Evolutionary conservation across 37 sponge, comb jelly and placozoan species (phyloP).

Genomic region (Tethya wilhelma): DNA sequence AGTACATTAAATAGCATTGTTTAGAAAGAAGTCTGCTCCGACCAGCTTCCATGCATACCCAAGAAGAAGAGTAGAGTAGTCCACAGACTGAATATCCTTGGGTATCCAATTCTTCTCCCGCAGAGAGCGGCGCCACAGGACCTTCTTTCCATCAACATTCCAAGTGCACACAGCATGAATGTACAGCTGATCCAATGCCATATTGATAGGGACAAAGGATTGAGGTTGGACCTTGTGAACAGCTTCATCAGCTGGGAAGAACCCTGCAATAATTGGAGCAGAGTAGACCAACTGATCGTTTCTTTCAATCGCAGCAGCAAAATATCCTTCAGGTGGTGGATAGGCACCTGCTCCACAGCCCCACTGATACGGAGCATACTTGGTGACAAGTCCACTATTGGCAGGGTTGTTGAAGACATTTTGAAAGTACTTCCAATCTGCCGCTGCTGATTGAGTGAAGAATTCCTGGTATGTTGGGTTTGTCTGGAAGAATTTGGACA

Average conservation of each 20-base stretch:
- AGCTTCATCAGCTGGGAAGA: slow-evolving; percentile 8
- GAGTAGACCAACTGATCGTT: not conserved
- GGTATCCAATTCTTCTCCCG: not conserved
- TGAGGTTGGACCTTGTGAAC: not conserved
- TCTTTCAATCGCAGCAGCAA: not conserved
- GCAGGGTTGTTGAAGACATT: not conserved
- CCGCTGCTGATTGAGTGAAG: not conserved
- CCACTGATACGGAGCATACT: slow-evolving; percentile 1
- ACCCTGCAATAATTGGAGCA: slow-evolving; percentile 10
- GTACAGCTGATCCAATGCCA: not conserved
- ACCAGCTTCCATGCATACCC: not conserved
- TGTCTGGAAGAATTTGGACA: not conserved
- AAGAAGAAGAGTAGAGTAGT: not conserved
- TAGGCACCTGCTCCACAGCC: slow-evolving; percentile 2
- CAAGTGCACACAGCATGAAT: not conserved
- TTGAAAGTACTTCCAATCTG: slow-evolving; percentile 7
- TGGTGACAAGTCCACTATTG: not conserved
- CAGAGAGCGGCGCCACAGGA: slow-evolving; percentile 16
- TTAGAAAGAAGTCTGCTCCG: not conserved
- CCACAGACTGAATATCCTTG: not conserved
- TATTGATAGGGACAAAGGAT: not conserved
- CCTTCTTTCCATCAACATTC: not conserved
- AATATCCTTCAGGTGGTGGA: not conserved
- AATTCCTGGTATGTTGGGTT: not conserved
- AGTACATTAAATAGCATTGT: not conserved